Evolutionary conservation across 2,888 invertebrate species (phyloP).

Genomic region (Sarcophaga caerulescens): DNA sequence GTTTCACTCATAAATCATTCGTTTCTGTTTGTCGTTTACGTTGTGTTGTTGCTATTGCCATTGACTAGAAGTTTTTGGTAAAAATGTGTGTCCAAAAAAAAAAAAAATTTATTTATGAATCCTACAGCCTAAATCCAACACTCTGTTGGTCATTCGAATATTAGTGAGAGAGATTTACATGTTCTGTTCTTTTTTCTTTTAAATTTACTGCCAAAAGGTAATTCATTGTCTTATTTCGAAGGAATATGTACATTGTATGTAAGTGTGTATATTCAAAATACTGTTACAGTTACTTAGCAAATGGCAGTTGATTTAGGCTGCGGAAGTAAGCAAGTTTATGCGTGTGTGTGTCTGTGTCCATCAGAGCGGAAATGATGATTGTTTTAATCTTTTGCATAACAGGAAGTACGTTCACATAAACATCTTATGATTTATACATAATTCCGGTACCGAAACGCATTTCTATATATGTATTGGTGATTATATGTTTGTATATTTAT

Average conservation of each 20-base stretch:
- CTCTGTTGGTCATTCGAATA: slow-evolving; percentile 43
- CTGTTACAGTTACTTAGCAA: too few relatives aligned
- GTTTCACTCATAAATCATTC: slow-evolving; percentile 48
- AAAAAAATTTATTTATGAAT: not conserved
- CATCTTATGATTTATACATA: slow-evolving; percentile 47
- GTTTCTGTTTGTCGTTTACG: not conserved
- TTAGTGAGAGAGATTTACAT: not conserved
- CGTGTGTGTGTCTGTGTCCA: not conserved
- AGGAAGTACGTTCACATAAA: slow-evolving; percentile 34
- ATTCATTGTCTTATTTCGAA: slow-evolving; percentile 8
- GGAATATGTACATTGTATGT: not conserved
- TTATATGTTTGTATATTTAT: not conserved
- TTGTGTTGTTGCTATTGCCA: slow-evolving; percentile 15
- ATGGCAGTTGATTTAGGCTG: not conserved
- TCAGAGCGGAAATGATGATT: slow-evolving; percentile 45
- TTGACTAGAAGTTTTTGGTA: not conserved
- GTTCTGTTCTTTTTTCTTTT: slow-evolving; percentile 8
- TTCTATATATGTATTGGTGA: not conserved
- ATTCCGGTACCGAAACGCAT: slow-evolving; percentile 21
- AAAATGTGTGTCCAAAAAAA: slow-evolving; percentile 20
- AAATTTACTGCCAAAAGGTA: not conserved
- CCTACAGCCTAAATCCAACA: slow-evolving; percentile 12
- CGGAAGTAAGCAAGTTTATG: slow-evolving; percentile 1
- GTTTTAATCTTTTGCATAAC: slow-evolving; percentile 48
- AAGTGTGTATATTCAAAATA: too few relatives aligned